These are phyloP conservation scores for Dasyprocta punctata DNA, from an alignment of 2,113 vertebrate species.

Conservation along the genomic window DNA sequence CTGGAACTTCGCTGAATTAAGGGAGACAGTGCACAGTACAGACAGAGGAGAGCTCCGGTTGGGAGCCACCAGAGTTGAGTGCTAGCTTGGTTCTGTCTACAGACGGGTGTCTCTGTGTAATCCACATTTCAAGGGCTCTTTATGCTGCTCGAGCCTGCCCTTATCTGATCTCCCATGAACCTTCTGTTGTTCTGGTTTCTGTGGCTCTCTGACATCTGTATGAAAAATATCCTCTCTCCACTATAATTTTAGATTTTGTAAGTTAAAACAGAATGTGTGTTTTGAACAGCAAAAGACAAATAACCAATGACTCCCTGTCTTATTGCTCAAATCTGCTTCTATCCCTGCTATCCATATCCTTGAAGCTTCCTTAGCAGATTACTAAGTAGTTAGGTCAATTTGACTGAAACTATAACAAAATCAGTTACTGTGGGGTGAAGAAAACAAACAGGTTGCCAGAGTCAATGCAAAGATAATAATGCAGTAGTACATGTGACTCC, in stretches of 20 bases:
- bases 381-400: not conserved
- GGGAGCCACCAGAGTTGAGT: not conserved
- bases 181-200: not conserved
- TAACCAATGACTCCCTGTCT: not conserved
- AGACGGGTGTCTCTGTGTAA: too few relatives aligned
- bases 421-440: not conserved
- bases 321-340: too few relatives aligned
- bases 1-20: not conserved
- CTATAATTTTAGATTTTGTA: not conserved
- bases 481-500: not conserved
- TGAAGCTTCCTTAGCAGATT: not conserved
- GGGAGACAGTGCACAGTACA: accelerated
- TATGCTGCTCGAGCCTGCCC: accelerated
- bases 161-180: not conserved
- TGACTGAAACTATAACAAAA: not conserved
- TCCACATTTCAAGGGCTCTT: not conserved
- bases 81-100: not conserved
- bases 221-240: not conserved
- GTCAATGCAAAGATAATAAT: not conserved
- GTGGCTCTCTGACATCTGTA: not conserved
- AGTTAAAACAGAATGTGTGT: not conserved
- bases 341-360: not conserved
- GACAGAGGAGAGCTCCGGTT: too few relatives aligned
- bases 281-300: not conserved
- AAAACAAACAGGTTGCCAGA: not conserved